Evolutionary conservation across 1,140 invertebrate species (phyloP).

Genomic region (Achatina immaculata): DNA sequence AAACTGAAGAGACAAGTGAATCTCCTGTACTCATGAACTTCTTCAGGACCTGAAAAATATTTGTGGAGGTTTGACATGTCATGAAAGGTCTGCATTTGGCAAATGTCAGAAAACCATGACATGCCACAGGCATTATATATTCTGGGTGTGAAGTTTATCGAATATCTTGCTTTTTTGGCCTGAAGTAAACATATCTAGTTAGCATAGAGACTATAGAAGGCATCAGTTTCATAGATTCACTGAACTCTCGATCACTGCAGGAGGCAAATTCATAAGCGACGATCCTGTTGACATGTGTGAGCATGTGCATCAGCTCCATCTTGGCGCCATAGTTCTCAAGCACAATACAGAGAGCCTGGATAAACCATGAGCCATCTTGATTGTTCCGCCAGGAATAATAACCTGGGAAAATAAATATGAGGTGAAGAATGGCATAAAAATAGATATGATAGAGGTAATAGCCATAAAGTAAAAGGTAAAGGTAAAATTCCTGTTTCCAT

Average conservation of each 20-base stretch:
- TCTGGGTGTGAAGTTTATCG: no score
- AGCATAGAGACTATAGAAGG: slow-evolving; percentile 93
- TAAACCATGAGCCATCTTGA: slow-evolving; percentile 89
- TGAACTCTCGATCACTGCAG: slow-evolving; percentile 83
- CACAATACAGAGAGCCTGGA: slow-evolving; percentile 90
- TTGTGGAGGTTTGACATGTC: no score
- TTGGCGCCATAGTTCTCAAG: slow-evolving; percentile 77
- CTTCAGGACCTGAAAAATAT: no score
- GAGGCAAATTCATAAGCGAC: slow-evolving; percentile 94
- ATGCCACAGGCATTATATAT: no score
- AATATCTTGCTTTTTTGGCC: slow-evolving; percentile 69
- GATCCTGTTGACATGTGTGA: slow-evolving; percentile 89
- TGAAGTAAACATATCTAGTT: slow-evolving; percentile 80
- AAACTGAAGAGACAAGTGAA: no score
- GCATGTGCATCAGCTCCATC: slow-evolving; percentile 86
- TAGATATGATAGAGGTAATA: no score
- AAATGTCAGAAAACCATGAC: no score
- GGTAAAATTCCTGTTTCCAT: no score
- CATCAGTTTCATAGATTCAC: slow-evolving; percentile 94
- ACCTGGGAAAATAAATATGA: slow-evolving; percentile 63
- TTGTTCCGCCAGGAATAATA: slow-evolving; percentile 97
- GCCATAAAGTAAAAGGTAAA: no score
- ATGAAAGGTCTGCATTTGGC: no score
- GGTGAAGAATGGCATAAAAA: slow-evolving; percentile 1
- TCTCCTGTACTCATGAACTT: no score